Evolutionary conservation across 2,113 vertebrate genomes (phyloP).

Genomic region (Dendrocopos noguchii): DNA sequence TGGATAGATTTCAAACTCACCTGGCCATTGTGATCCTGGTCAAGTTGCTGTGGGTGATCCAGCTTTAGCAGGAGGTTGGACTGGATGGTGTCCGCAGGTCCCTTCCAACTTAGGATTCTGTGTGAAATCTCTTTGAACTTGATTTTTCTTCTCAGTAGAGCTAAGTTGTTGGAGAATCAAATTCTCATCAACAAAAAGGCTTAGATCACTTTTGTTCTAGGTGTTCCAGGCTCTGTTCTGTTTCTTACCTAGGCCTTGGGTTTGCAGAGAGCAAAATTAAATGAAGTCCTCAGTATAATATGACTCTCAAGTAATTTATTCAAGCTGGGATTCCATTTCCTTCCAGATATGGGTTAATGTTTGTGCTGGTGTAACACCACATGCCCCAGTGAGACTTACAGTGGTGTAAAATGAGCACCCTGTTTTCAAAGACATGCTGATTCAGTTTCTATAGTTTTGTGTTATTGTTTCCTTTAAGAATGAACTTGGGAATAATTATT

Average conservation of each 20-base stretch:
- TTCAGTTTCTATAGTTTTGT: neutral
- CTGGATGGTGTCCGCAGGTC: too few species aligned
- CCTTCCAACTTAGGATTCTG: neutral
- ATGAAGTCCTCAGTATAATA: neutral
- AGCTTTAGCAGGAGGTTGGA: too few species aligned
- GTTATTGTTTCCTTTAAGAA: neutral
- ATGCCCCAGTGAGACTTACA: neutral
- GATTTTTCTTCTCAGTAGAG: neutral
- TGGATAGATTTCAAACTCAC: too few species aligned
- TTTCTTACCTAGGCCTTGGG: neutral
- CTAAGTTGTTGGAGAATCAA: neutral
- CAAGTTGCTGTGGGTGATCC: too few species aligned
- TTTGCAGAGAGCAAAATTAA: neutral
- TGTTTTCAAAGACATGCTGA: neutral
- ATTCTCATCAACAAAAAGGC: neutral
- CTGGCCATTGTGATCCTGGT: too few species aligned
- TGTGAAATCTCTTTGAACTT: neutral
- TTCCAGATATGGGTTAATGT: neutral
- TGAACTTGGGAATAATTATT: conserved; percentile 14
- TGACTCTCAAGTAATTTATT: neutral
- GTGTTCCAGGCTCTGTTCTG: neutral
- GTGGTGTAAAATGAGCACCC: neutral
- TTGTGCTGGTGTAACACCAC: neutral
- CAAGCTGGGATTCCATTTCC: neutral
- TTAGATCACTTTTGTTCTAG: neutral